phyloP scores from a whole-genome alignment of 2,888 invertebrate genomes.

The Sesia bembeciformis region DNA sequence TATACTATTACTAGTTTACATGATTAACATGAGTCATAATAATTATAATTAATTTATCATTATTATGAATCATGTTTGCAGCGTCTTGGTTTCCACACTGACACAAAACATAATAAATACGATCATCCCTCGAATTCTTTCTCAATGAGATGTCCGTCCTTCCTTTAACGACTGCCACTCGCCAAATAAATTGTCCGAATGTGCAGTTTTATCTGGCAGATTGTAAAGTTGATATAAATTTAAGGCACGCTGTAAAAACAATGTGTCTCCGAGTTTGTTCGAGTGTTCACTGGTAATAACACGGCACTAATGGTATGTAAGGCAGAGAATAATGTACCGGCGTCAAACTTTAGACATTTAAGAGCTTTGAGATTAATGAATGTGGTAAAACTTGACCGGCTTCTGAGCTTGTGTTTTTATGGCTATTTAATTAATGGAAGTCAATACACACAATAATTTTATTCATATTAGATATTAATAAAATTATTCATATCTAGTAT shows the following conservation, averaged over 20 bases:
- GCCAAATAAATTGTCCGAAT: slow-evolving; percentile 25
- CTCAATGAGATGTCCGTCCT: not conserved
- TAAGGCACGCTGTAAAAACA: slow-evolving; percentile 5
- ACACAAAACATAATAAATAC: no score
- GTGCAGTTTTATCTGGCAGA: slow-evolving; percentile 24
- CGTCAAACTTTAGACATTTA: slow-evolving; percentile 41
- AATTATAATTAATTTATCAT: no score
- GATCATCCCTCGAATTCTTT: not conserved
- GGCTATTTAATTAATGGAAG: no score
- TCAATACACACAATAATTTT: no score
- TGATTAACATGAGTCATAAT: no score
- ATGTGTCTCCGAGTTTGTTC: slow-evolving; percentile 1
- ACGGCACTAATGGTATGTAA: slow-evolving; percentile 17
- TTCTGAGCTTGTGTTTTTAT: not conserved
- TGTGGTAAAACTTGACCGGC: slow-evolving; percentile 6
- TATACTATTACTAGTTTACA: no score
- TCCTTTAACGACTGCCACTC: slow-evolving; percentile 8
- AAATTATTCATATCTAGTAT: no score
- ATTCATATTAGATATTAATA: no score
- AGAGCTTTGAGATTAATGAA: slow-evolving; percentile 41
- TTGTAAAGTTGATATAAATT: not conserved
- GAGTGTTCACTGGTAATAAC: slow-evolving; percentile 10
- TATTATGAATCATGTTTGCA: no score
- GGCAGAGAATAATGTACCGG: slow-evolving; percentile 31
- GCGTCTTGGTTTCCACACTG: no score